Evolutionary conservation across 2,797 vertebrate species (phyloP).

Genomic region (Dryobates pubescens): DNA sequence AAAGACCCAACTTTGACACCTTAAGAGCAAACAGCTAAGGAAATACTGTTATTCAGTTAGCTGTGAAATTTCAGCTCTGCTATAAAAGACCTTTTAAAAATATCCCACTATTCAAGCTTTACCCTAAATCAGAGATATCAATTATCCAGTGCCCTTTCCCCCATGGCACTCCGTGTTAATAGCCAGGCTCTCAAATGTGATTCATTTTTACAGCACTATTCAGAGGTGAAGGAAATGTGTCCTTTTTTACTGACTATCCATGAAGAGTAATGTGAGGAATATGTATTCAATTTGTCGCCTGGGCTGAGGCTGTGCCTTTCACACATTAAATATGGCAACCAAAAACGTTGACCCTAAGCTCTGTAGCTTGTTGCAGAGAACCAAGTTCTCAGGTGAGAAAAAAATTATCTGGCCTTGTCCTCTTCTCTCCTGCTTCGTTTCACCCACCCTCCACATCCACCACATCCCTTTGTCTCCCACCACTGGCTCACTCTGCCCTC

Average conservation of each 20-base stretch:
- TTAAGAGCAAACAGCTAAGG: background rate
- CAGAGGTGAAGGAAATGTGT: background rate
- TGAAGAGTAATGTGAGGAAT: background rate
- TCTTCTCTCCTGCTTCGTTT: background rate
- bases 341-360: background rate
- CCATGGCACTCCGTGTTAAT: background rate
- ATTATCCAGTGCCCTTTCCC: background rate
- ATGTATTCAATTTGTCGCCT: background rate
- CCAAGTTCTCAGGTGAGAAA: background rate
- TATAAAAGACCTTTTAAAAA: background rate
- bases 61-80: background rate
- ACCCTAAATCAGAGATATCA: background rate
- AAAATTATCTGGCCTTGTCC: background rate
- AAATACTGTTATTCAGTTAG: background rate
- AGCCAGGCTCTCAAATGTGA: background rate
- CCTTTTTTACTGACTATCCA: background rate
- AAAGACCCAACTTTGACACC: background rate
- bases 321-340: background rate
- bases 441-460: background rate
- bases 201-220: background rate
- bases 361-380: background rate
- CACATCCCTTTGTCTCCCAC: accelerated
- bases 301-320: background rate
- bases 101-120: background rate
- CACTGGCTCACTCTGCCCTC: background rate